Evolutionary conservation across 1,140 invertebrate genomes (phyloP).

Genomic region (Diuraphis noxia): DNA sequence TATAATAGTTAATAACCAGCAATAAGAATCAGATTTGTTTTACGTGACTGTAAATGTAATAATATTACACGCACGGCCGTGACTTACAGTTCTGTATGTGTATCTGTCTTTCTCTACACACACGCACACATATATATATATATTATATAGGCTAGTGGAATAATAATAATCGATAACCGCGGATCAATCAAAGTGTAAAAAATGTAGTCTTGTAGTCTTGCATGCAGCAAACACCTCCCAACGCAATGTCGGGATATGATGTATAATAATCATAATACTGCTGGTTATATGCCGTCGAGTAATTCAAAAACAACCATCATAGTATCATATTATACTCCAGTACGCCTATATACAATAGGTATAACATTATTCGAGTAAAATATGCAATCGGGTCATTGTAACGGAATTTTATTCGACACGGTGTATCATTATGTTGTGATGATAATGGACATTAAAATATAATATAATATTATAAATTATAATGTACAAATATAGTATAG

Average conservation of each 20-base stretch:
- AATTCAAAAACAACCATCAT: not conserved
- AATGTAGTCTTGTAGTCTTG: not conserved
- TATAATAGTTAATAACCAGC: not conserved
- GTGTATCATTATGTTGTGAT: conserved; percentile 23
- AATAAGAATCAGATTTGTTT: not conserved
- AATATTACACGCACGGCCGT: not conserved
- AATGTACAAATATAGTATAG: not conserved
- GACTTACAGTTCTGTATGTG: not conserved
- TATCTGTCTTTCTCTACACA: not conserved
- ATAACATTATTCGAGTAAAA: not conserved
- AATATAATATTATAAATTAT: not conserved
- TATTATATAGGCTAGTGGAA: not conserved
- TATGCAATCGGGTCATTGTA: conserved; percentile 41
- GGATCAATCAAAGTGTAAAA: not conserved
- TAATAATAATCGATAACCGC: conserved; percentile 14
- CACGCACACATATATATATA: not conserved
- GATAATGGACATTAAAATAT: not conserved
- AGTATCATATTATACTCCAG: not conserved
- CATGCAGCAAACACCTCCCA: not conserved
- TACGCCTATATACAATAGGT: not conserved
- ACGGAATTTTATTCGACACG: conserved; percentile 41
- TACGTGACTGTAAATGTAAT: not conserved
- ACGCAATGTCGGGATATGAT: not conserved
- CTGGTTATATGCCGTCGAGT: not conserved
- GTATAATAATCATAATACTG: not conserved